Percentiles rank a stretch among this genome's conserved stretches.
These are phyloP conservation scores for Gambusia yucatana DNA, from an alignment of 2,797 vertebrate species.

Conservation along the genomic window DNA sequence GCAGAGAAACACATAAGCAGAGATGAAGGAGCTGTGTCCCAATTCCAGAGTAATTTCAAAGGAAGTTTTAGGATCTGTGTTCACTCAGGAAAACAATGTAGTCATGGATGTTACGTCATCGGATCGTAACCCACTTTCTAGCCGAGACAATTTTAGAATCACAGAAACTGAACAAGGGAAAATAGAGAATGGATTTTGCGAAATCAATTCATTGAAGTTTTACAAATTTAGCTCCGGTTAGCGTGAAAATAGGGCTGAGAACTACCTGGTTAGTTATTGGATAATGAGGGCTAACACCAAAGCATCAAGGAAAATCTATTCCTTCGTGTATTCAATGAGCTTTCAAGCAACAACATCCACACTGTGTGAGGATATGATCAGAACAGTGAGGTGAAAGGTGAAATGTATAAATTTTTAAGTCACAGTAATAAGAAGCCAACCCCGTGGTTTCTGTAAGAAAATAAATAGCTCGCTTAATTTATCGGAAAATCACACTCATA, in stretches of 20 bases:
- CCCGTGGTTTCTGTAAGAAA: neutral
- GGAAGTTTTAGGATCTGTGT: neutral
- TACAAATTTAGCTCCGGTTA: no score
- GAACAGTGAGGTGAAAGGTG: neutral
- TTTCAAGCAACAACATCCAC: neutral
- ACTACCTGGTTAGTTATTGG: neutral
- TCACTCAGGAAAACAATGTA: constrained; percentile 20
- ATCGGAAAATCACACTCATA: neutral
- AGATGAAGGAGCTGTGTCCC: constrained; percentile 42
- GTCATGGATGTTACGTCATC: constrained; percentile 10
- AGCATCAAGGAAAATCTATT: neutral
- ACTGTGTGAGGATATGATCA: neutral
- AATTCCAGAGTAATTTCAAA: constrained; percentile 39
- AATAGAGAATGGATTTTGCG: neutral
- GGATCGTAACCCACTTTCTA: constrained; percentile 17
- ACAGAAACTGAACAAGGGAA: neutral
- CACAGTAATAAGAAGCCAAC: neutral
- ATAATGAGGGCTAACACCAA: neutral
- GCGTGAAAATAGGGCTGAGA: neutral
- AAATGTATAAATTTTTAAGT: neutral
- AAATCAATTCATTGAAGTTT: neutral
- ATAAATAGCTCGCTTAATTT: neutral
- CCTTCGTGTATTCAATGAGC: neutral
- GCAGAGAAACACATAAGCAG: constrained; percentile 11
- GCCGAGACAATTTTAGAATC: neutral